Evolutionary conservation across 2,113 vertebrate genomes (phyloP).

Genomic region (Pelecanoides urinatrix): DNA sequence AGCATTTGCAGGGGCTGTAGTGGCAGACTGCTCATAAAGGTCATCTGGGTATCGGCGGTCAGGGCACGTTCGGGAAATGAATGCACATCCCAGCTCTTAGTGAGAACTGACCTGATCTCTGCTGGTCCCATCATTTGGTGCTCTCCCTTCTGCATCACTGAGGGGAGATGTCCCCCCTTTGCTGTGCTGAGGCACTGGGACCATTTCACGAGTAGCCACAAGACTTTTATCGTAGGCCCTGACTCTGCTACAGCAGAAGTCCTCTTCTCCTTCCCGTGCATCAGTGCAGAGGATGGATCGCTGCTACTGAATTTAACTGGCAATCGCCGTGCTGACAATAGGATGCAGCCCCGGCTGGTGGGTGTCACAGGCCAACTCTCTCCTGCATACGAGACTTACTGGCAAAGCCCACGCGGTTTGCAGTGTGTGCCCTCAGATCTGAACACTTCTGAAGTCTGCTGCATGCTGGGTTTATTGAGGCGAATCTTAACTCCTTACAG

Average conservation of each 20-base stretch:
- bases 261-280: background rate
- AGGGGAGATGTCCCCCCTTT: background rate
- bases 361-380: background rate
- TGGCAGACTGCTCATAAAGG: background rate
- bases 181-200: background rate
- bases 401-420: background rate
- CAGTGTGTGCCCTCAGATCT: background rate
- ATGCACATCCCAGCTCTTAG: background rate
- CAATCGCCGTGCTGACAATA: background rate
- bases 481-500: background rate
- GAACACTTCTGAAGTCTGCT: too few relatives aligned
- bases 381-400: rapidly evolving
- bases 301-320: background rate
- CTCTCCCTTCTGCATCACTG: background rate
- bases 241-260: background rate
- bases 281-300: background rate
- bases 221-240: background rate
- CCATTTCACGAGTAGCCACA: background rate
- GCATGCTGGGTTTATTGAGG: background rate
- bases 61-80: background rate
- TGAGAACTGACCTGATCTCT: background rate
- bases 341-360: background rate
- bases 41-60: background rate
- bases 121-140: background rate
- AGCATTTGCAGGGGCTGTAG: background rate